phyloP scores from a whole-genome alignment of 2,888 invertebrate species.

The Cloeon dipterum region DNA sequence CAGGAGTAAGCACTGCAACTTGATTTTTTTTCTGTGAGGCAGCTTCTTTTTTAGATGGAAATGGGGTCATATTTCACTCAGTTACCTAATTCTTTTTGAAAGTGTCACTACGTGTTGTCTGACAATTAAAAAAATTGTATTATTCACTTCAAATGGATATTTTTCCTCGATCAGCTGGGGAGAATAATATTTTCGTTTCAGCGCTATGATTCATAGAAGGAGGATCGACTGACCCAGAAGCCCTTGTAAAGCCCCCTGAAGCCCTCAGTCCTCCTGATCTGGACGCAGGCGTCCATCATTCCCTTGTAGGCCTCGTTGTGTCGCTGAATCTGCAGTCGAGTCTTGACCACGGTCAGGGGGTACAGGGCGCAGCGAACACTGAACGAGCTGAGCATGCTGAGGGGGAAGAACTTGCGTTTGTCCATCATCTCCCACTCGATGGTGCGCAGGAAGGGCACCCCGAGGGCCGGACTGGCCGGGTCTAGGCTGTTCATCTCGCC shows the following conservation, averaged over 20 bases:
- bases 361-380: slow-evolving; percentile 55
- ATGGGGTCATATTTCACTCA: too few species aligned
- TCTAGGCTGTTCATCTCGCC: background rate
- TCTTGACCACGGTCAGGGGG: slow-evolving; percentile 83
- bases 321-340: slow-evolving; percentile 47
- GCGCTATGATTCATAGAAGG: too few species aligned
- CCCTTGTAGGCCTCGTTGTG: slow-evolving; percentile 16
- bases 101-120: too few species aligned
- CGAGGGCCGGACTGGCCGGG: background rate
- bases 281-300: slow-evolving; percentile 69
- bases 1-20: too few species aligned
- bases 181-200: too few species aligned
- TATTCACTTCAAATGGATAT: too few species aligned
- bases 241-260: slow-evolving; percentile 73
- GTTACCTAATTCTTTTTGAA: too few species aligned
- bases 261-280: slow-evolving; percentile 71
- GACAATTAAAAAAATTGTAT: too few species aligned
- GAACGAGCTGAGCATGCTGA: slow-evolving; percentile 76
- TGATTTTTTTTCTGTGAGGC: too few species aligned
- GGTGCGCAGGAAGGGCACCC: slow-evolving; percentile 27
- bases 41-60: too few species aligned
- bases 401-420: slow-evolving; percentile 76
- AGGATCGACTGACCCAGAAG: slow-evolving; percentile 80
- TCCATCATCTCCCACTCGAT: slow-evolving; percentile 99
- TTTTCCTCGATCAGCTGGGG: too few species aligned